Percentiles rank a stretch among this genome's conserved stretches.
phyloP scores from a whole-genome alignment of 2,888 invertebrate species.

The Tinea semifulvella region DNA sequence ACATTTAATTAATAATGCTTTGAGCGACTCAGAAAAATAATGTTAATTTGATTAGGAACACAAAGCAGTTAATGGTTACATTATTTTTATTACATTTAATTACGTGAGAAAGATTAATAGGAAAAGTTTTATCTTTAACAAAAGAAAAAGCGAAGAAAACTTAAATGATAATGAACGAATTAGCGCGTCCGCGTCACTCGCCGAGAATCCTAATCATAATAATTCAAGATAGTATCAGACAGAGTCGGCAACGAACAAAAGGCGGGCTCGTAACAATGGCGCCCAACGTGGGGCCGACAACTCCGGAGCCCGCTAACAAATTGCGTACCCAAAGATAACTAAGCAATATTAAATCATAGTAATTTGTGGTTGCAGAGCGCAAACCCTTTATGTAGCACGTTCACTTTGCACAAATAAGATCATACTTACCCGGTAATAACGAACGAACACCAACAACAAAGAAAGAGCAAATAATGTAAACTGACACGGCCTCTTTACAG shows the following conservation, averaged over 20 bases:
- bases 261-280: slow-evolving; percentile 59
- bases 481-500: no score
- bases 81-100: slow-evolving; percentile 8
- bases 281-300: slow-evolving; percentile 44
- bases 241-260: slow-evolving; percentile 62
- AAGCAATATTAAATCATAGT: slow-evolving; percentile 67
- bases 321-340: slow-evolving; percentile 63
- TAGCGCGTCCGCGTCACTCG: slow-evolving; percentile 58
- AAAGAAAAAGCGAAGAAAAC: slow-evolving; percentile 15
- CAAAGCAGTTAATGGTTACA: background rate
- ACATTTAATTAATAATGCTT: no score
- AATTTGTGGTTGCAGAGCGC: slow-evolving; percentile 60
- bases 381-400: slow-evolving; percentile 30
- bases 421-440: background rate
- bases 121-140: slow-evolving; percentile 9
- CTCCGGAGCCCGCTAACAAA: slow-evolving; percentile 54
- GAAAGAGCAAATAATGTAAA: slow-evolving; percentile 2
- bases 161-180: slow-evolving; percentile 54
- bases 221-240: slow-evolving; percentile 62
- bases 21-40: no score
- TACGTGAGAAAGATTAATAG: slow-evolving; percentile 8
- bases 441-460: background rate
- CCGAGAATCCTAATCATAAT: slow-evolving; percentile 67
- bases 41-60: no score
- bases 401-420: background rate